Base-by-base conservation (phyloP, 2,888 invertebrate species). In the Acleris sparsana region DNA sequence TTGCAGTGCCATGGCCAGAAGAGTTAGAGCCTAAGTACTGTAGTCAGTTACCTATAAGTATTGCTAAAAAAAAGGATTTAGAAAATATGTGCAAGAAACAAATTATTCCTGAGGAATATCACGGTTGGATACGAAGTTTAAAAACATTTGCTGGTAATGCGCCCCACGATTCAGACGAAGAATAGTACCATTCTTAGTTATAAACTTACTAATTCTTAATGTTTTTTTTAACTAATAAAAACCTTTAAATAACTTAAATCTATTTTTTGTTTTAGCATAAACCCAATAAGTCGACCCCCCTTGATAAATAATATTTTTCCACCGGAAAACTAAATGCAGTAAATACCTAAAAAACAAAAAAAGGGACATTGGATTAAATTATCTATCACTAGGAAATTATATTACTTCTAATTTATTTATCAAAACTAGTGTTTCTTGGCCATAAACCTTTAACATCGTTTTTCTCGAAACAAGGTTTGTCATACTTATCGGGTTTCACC, bases 51-150 rank as follows among this genome's bases (percentile, higher is more conserved):
- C 59, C 59, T 18, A 59, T 59, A 29, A 59, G 49, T 46, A 51
- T 39, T 51, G 59, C 49, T 39, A 51, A 59, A 51, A 49, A 43
- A 56, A 59, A 51, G 44, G 59, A 51, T 59, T 51, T 51, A 49
- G 51, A 51, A 39, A 59, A 49, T n/a, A 49, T 59, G 48, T 49
- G 59, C 51, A 49, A 44, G 33, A 58, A 58, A 58, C 25, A 58
- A 58, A 49, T 58, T 22, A 22, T 22, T 4, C 22, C 22, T 22
- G 22, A 22, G 22, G 22, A 22, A 22, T 22, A 22, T 22, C 22
- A 22, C 22, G 22, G 22, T 22, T 22, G 22, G 22, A 22, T 22
- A 20, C 43, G 46, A 48, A n/a, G 46, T n/a, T n/a, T 48, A 48
- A 48, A 48, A 17, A 48, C 17, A 48, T 48, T 48, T 48, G 17